phyloP scores from a whole-genome alignment of 2,888 invertebrate genomes.

The Cataglyphis cursor region DNA sequence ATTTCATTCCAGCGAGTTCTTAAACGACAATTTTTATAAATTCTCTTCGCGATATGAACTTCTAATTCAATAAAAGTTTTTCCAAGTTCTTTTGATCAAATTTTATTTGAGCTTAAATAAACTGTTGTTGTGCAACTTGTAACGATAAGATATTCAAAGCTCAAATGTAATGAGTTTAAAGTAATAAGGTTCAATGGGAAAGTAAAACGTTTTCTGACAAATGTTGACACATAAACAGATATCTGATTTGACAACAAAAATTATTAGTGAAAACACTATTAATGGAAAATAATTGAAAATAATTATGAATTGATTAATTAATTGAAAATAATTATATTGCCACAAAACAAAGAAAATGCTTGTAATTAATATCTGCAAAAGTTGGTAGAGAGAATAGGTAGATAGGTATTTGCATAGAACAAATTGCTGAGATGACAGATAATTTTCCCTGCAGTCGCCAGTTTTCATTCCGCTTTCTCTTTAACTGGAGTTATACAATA shows the following conservation, averaged over 20 bases:
- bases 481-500: constrained; percentile 76
- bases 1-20: not conserved
- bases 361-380: constrained; percentile 52
- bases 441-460: constrained; percentile 66
- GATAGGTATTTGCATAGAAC: constrained; percentile 53
- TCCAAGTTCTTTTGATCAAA: not conserved
- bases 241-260: not conserved
- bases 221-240: not conserved
- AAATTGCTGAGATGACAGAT: constrained; percentile 70
- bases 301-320: too few relatives aligned
- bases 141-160: not conserved
- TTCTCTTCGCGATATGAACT: constrained; percentile 4
- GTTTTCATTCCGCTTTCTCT: constrained; percentile 21
- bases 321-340: not conserved
- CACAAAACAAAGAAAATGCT: constrained; percentile 31
- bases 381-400: constrained; percentile 15
- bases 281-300: constrained; percentile 11
- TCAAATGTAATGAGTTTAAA: not conserved
- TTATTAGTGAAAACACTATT: not conserved
- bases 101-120: not conserved
- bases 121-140: not conserved
- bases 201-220: not conserved
- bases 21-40: not conserved
- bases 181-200: not conserved
- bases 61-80: not conserved